Conservation (phyloP, 2,888 invertebrate genomes). For the Pollenia angustigena region DNA sequence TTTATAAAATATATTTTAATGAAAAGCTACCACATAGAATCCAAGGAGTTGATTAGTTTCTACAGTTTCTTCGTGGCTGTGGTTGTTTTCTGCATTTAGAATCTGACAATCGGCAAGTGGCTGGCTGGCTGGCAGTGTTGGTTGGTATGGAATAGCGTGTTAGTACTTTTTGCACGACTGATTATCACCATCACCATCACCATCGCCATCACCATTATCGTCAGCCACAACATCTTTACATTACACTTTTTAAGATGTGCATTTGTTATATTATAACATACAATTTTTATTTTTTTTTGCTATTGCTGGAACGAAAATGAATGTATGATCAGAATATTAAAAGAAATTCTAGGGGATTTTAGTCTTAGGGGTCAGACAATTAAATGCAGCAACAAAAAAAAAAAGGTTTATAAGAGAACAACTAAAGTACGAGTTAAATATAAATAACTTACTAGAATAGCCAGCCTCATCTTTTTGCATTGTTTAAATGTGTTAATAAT, state of each 20-base stretch:
- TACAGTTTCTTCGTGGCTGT: background rate
- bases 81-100: conserved; percentile 33
- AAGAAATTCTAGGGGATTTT: conserved; percentile 38
- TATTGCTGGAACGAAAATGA: conserved; percentile 45
- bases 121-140: conserved; percentile 32
- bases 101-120: conserved; percentile 43
- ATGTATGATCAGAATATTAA: conserved; percentile 49
- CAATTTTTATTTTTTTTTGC: conserved; percentile 16
- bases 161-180: conserved; percentile 81
- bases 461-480: conserved; percentile 32
- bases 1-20: conserved; percentile 46
- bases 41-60: conserved; percentile 15
- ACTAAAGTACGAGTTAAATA: conserved; percentile 32
- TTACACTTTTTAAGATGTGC: conserved; percentile 34
- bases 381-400: conserved; percentile 40
- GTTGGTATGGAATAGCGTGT: conserved; percentile 76
- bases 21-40: conserved; percentile 26
- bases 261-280: background rate
- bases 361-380: conserved; percentile 62
- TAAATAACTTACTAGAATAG: conserved; percentile 44
- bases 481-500: background rate
- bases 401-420: background rate
- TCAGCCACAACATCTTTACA: conserved; percentile 41
- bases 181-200: conserved; percentile 74
- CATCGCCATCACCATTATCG: conserved; percentile 33